Conservation (phyloP, 92 coral and sea anemone genomes). For the Porites rus region DNA sequence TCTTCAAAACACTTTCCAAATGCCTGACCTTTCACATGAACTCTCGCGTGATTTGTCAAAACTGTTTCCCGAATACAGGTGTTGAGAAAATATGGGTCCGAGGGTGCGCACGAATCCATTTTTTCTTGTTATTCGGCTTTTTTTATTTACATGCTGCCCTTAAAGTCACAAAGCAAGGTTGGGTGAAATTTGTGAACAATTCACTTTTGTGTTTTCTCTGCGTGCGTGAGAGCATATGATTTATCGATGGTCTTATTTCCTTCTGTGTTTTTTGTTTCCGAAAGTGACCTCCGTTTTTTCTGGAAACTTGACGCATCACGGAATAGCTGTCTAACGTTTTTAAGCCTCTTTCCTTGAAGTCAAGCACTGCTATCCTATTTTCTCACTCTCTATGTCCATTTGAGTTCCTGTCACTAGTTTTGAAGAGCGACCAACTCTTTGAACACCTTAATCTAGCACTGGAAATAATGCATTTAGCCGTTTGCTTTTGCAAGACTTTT, state of each 20-base stretch:
- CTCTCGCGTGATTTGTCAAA: conserved; percentile 42
- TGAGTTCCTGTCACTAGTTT: conserved; percentile 21
- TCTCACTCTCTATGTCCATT: conserved; percentile 9
- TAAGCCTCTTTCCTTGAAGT: conserved; percentile 35
- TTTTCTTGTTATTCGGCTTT: background rate
- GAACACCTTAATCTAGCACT: conserved; percentile 28
- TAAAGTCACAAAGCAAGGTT: background rate
- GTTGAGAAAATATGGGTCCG: conserved; percentile 16
- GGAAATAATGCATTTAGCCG: conserved; percentile 11
- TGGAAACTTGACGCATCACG: conserved; percentile 35
- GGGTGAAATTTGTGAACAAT: background rate
- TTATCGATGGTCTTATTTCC: background rate
- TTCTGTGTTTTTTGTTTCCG: conserved; percentile 7
- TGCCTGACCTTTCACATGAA: conserved; percentile 48
- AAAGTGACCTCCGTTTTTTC: conserved; percentile 43
- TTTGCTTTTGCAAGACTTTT: background rate
- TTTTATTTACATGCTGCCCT: background rate
- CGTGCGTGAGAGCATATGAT: conserved; percentile 16
- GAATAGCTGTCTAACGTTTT: background rate
- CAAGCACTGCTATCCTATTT: conserved; percentile 40
- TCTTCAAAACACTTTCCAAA: conserved; percentile 35
- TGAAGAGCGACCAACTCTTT: conserved; percentile 18
- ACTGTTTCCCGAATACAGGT: conserved; percentile 25
- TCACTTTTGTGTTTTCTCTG: conserved; percentile 5
- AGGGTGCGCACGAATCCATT: conserved; percentile 8